These are phyloP conservation scores for Anas georgica DNA, from an alignment of 2,797 vertebrate species.

Conservation along the genomic window DNA sequence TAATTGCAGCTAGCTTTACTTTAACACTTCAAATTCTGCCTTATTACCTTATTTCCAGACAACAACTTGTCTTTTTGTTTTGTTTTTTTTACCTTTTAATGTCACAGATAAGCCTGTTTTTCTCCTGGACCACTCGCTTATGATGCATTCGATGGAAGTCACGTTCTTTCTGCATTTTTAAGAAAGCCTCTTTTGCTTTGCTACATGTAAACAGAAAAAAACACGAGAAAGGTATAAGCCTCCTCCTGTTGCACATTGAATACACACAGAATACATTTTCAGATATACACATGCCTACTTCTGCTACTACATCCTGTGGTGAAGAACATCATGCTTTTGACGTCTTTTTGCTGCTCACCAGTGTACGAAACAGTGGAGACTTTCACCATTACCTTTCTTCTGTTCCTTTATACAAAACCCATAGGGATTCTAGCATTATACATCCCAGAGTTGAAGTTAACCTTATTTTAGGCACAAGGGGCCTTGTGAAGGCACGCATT, in stretches of 20 bases:
- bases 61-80: not conserved
- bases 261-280: not conserved
- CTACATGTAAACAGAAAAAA: constrained; percentile 42
- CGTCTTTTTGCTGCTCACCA: not conserved
- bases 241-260: not conserved
- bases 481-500: not conserved
- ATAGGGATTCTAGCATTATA: not conserved
- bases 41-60: not conserved
- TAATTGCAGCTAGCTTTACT: not conserved
- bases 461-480: not conserved
- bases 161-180: constrained; percentile 82
- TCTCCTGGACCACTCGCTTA: constrained; percentile 86
- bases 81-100: constrained; percentile 78
- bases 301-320: not conserved
- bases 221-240: not conserved
- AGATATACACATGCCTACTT: not conserved
- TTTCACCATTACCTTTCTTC: not conserved
- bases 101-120: constrained; percentile 83
- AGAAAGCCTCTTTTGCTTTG: constrained; percentile 78
- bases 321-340: not conserved
- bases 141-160: constrained; percentile 87
- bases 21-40: not conserved
- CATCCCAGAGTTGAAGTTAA: not conserved
- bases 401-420: not conserved
- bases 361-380: not conserved